These are phyloP conservation scores for Chionoecetes opilio DNA, from an alignment of 1,140 invertebrate species.

Conservation along the genomic window DNA sequence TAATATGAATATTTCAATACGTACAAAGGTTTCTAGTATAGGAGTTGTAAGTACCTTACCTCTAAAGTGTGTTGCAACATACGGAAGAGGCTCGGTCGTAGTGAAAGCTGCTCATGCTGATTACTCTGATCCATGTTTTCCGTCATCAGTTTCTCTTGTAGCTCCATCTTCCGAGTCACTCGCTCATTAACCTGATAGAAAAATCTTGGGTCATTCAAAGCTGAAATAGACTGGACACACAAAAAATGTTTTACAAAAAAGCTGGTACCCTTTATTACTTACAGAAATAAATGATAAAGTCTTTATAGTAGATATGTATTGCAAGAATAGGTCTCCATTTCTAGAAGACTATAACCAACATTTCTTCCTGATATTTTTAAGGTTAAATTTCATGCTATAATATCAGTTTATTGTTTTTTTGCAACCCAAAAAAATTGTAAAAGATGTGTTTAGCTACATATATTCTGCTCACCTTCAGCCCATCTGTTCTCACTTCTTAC, in stretches of 20 bases:
- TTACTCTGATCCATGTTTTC: neutral
- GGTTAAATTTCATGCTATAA: too few relatives aligned
- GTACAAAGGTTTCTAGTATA: neutral
- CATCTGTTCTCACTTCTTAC: too few relatives aligned
- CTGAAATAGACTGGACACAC: conserved; percentile 40
- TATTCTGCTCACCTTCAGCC: too few relatives aligned
- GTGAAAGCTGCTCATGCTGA: conserved; percentile 83
- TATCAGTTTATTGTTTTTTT: too few relatives aligned
- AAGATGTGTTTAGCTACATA: too few relatives aligned
- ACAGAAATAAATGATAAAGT: too few relatives aligned
- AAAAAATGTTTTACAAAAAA: neutral
- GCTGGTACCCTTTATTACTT: neutral
- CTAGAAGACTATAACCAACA: too few relatives aligned
- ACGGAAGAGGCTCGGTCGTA: conserved; percentile 85
- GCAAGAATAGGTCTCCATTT: too few relatives aligned
- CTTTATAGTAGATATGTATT: too few relatives aligned
- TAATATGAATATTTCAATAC: too few relatives aligned
- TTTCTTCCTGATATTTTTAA: too few relatives aligned
- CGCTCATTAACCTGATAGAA: neutral
- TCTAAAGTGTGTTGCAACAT: conserved; percentile 84
- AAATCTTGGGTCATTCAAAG: conserved; percentile 59
- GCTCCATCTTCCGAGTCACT: neutral
- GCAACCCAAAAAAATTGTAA: too few relatives aligned
- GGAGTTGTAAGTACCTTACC: conserved; percentile 35
- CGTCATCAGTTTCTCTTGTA: conserved; percentile 44